Base-by-base conservation (phyloP, 2,113 vertebrate genomes). In the Procavia capensis region DNA sequence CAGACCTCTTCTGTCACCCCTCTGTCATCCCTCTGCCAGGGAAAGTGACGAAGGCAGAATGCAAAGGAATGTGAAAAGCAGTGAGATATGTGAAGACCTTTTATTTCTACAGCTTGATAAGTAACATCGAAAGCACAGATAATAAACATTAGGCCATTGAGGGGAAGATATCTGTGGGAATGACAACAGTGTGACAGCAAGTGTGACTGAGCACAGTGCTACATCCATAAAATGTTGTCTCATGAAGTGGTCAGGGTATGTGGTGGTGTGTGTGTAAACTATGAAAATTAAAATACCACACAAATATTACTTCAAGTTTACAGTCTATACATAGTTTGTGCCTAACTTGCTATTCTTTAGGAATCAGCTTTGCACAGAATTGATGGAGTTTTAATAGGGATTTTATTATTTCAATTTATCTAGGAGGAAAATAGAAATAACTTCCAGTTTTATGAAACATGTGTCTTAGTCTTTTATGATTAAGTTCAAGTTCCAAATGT, bases 341-440 rank as follows among this genome's bases (percentile, higher is more conserved):
- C 19, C 29, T 10, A 75, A 54, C 0, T 68, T 91, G 57, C 57
- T 93, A 80, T 76, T 93, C 29, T 90, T 80, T 95, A 14, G 24
- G 11, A 3, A 79, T 91, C 90, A 92, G 95, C 31, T 85, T 95
- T 93, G 74, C 14, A 76, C 8, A 45, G 43, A 80, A 80, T 64
- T 70, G 85, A 54, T 85, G 39, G 25, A 76, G 5, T 43, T 85
- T 95, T 93, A 91, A 94, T 54, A 70, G 68, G 20, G 19, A 85
- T 79, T 8, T 94, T 90, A 81, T 75, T 84, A 85, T 90, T 97
- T 96, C 64, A 87, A 84, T 76, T 95, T 93, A 39, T 92, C 76
- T 88, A 47, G 47, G 31, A 76, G 31, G 57, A 91, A 91, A 88
- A 90, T 57, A 24, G 27, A 0, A 20, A 68, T 82, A 85, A 16